phyloP scores from a whole-genome alignment of 2,888 invertebrate genomes.

The Chalcosyrphus nemorum region DNA sequence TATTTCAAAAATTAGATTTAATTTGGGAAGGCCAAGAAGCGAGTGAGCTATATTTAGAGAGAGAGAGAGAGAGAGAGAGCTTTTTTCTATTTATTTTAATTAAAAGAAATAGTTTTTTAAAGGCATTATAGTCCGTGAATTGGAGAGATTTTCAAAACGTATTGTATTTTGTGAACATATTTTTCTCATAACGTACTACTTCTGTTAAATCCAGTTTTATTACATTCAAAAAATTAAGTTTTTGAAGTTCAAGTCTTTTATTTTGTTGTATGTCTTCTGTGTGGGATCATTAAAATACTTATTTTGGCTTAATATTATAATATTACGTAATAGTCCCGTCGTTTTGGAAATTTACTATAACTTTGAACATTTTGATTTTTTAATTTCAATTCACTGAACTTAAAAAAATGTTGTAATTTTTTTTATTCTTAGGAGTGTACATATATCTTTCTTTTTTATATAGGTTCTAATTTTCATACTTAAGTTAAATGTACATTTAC shows the following conservation, averaged over 20 bases:
- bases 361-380: constrained; percentile 52
- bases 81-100: neutral
- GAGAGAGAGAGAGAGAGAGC: constrained; percentile 41
- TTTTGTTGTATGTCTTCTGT: constrained; percentile 7
- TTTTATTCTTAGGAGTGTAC: constrained; percentile 54
- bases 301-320: constrained; percentile 58
- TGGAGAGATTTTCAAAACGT: constrained; percentile 71
- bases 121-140: constrained; percentile 46
- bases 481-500: constrained; percentile 34
- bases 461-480: constrained; percentile 14
- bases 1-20: neutral
- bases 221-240: neutral
- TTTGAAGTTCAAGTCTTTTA: constrained; percentile 55
- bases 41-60: neutral
- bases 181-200: too few species aligned
- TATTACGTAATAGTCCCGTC: constrained; percentile 50
- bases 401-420: constrained; percentile 30
- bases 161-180: constrained; percentile 15
- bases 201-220: constrained; percentile 44
- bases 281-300: neutral
- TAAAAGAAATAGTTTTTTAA: constrained; percentile 27
- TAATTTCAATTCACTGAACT: constrained; percentile 47
- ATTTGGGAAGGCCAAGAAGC: neutral
- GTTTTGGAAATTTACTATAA: constrained; percentile 57
- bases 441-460: constrained; percentile 25